phyloP scores from a whole-genome alignment of 2,113 vertebrate genomes.

The Sakesphorus luctuosus region DNA sequence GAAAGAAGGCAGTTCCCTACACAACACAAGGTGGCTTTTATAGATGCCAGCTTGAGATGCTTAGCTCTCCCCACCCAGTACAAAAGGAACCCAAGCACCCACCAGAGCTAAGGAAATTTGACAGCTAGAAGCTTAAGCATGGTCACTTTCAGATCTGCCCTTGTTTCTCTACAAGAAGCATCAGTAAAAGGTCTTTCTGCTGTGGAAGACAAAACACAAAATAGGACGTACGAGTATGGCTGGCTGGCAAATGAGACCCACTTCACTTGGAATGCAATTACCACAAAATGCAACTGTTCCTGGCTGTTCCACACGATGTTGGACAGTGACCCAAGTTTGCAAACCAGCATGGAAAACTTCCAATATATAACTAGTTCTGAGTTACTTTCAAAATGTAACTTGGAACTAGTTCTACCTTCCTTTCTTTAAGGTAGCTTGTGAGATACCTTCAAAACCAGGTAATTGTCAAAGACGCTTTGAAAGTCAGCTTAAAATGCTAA shows the following conservation, averaged over 20 bases:
- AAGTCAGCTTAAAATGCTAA: background rate
- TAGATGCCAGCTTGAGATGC: background rate
- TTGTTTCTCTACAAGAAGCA: background rate
- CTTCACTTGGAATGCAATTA: background rate
- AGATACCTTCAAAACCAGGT: background rate
- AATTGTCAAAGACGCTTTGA: background rate
- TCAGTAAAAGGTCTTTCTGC: background rate
- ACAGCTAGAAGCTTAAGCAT: background rate
- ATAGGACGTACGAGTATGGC: background rate
- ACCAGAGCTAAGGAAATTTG: background rate
- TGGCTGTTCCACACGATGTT: background rate
- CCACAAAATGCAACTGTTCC: background rate
- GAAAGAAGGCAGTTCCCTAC: fast-evolving
- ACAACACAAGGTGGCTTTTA: background rate
- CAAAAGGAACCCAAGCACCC: background rate
- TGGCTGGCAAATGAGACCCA: background rate
- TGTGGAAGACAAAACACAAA: background rate
- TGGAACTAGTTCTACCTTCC: background rate
- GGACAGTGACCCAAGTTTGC: background rate
- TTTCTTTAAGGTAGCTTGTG: background rate
- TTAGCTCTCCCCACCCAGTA: background rate
- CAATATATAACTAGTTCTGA: background rate
- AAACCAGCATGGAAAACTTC: background rate
- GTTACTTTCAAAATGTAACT: background rate
- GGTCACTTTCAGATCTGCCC: background rate